Evolutionary conservation across 2,113 vertebrate genomes (phyloP).

Genomic region (Clarias magur): DNA sequence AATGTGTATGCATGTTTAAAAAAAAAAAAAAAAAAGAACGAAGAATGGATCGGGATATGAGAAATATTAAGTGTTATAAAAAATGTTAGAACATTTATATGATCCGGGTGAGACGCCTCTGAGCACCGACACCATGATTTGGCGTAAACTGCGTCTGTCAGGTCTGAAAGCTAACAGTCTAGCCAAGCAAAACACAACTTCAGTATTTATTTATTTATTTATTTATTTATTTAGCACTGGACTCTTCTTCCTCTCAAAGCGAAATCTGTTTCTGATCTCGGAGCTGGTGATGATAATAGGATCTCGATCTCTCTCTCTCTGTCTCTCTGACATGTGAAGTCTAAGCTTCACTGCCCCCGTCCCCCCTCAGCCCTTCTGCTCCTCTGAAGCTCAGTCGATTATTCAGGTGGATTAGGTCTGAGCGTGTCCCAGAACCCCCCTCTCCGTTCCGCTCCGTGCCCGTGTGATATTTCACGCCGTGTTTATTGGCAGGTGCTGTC

Average conservation of each 20-base stretch:
- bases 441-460: conserved; percentile 4
- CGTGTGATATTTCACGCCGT: not conserved
- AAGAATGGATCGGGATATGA: too few relatives aligned
- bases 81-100: too few relatives aligned
- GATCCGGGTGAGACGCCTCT: too few relatives aligned
- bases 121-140: not conserved
- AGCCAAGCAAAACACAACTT: not conserved
- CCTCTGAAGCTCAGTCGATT: conserved; percentile 9
- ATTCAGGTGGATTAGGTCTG: conserved; percentile 10
- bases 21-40: too few relatives aligned
- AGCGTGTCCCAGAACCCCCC: not conserved
- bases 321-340: not conserved
- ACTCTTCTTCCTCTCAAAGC: not conserved
- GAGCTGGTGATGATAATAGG: not conserved
- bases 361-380: not conserved
- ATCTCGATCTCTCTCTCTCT: not conserved
- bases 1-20: too few relatives aligned
- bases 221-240: not conserved
- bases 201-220: not conserved
- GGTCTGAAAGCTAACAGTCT: not conserved
- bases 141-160: not conserved
- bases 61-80: too few relatives aligned
- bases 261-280: not conserved
- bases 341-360: not conserved
- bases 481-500: conserved; percentile 31